phyloP scores from a whole-genome alignment of 2,888 invertebrate genomes.

The Platycheirus albimanus region DNA sequence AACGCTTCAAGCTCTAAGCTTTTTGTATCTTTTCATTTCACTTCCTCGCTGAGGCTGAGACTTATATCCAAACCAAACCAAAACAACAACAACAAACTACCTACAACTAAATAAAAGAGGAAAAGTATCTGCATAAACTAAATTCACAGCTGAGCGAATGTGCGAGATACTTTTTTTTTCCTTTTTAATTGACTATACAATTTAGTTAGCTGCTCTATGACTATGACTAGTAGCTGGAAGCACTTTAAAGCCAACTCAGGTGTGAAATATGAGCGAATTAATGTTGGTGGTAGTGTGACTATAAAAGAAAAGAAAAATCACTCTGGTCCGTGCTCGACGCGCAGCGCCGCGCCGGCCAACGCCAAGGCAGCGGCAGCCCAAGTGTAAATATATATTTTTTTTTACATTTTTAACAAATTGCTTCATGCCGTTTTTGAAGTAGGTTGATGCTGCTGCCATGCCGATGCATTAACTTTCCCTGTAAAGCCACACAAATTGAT shows the following conservation, averaged over 20 bases:
- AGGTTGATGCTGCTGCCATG: no score
- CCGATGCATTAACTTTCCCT: no score
- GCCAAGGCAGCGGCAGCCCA: no score
- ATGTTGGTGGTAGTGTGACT: constrained; percentile 26
- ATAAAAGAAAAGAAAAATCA: neutral
- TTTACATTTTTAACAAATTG: no score
- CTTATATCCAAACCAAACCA: neutral
- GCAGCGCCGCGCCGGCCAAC: no score
- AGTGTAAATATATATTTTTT: no score
- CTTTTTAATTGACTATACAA: constrained; percentile 63
- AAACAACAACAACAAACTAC: no score
- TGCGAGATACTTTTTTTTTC: constrained; percentile 51
- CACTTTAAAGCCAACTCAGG: constrained; percentile 67
- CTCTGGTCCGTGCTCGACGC: no score
- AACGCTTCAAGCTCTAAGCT: constrained; percentile 33
- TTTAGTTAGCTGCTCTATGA: constrained; percentile 3
- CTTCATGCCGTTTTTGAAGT: no score
- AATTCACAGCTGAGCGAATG: constrained; percentile 63
- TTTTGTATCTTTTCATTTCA: constrained; percentile 42
- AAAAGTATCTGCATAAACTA: constrained; percentile 32
- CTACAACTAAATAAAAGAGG: constrained; percentile 18
- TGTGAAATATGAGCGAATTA: constrained; percentile 70
- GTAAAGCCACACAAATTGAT: no score
- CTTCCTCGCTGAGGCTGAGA: constrained; percentile 42
- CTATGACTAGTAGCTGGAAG: constrained; percentile 54